These are phyloP conservation scores for Trematocara marginatum DNA, from an alignment of 2,113 vertebrate genomes.

Conservation along the genomic window DNA sequence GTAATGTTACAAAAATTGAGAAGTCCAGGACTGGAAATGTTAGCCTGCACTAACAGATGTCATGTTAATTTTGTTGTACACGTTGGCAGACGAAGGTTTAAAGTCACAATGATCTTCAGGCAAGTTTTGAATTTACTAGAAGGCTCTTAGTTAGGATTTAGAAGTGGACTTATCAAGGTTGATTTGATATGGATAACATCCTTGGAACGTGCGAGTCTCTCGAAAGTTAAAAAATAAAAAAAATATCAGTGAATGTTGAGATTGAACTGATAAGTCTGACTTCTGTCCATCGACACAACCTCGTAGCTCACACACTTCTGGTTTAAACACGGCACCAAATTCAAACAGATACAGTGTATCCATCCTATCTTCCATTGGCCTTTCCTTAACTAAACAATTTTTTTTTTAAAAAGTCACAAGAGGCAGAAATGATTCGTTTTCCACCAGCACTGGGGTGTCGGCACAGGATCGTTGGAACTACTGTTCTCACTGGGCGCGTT, in stretches of 20 bases:
- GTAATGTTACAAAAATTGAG: not conserved
- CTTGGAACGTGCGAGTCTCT: rapidly evolving
- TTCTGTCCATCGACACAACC: not conserved
- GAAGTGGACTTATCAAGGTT: not conserved
- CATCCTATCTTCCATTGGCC: not conserved
- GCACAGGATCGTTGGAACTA: not conserved
- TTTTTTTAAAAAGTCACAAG: too few species aligned
- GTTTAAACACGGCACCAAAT: not conserved
- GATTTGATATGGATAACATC: not conserved
- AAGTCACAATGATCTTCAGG: not conserved
- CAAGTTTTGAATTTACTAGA: not conserved
- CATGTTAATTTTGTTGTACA: not conserved
- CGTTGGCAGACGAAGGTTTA: not conserved
- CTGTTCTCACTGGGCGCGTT: not conserved
- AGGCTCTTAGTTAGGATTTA: not conserved
- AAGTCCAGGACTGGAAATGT: not conserved
- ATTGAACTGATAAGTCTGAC: not conserved
- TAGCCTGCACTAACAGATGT: not conserved
- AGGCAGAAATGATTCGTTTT: not conserved
- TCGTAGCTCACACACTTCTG: not conserved
- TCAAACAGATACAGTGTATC: not conserved
- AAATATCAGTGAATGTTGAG: not conserved
- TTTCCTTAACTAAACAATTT: not conserved
- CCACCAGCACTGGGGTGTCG: not conserved
- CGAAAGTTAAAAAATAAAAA: not conserved